These are phyloP conservation scores for Carcharodon carcharias DNA, from an alignment of 2,797 vertebrate species.

Conservation along the genomic window DNA sequence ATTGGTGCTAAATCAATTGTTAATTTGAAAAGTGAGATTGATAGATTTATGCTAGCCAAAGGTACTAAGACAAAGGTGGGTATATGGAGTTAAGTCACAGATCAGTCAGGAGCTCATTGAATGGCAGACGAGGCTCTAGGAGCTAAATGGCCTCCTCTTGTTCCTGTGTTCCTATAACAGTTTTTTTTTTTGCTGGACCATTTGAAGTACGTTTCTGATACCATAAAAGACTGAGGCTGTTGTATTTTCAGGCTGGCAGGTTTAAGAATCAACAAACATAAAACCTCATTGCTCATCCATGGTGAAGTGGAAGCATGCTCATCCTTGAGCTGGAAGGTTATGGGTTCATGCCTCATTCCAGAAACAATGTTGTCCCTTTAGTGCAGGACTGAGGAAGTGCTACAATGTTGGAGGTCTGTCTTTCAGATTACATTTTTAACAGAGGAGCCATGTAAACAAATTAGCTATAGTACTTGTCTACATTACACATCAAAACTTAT, in stretches of 20 bases:
- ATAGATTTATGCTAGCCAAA: too few relatives aligned
- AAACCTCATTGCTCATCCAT: neutral
- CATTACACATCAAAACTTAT: neutral
- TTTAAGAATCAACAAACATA: neutral
- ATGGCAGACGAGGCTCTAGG: too few relatives aligned
- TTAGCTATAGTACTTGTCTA: neutral
- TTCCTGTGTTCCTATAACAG: too few relatives aligned
- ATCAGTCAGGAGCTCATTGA: too few relatives aligned
- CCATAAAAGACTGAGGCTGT: neutral
- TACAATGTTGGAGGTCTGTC: neutral
- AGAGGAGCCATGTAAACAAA: neutral
- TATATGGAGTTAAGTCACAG: too few relatives aligned
- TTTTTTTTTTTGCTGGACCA: too few relatives aligned
- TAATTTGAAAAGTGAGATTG: too few relatives aligned
- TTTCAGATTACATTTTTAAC: neutral
- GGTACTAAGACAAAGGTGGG: too few relatives aligned
- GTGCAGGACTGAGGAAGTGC: neutral
- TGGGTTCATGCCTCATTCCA: neutral
- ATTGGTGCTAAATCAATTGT: too few relatives aligned
- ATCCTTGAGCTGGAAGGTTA: neutral
- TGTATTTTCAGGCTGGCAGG: neutral
- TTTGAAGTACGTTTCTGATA: neutral
- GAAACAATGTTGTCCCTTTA: neutral
- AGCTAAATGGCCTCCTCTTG: too few relatives aligned
- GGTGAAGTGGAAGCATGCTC: neutral